Conservation (phyloP, 2,113 vertebrate species). For the Arothron firmamentum region DNA sequence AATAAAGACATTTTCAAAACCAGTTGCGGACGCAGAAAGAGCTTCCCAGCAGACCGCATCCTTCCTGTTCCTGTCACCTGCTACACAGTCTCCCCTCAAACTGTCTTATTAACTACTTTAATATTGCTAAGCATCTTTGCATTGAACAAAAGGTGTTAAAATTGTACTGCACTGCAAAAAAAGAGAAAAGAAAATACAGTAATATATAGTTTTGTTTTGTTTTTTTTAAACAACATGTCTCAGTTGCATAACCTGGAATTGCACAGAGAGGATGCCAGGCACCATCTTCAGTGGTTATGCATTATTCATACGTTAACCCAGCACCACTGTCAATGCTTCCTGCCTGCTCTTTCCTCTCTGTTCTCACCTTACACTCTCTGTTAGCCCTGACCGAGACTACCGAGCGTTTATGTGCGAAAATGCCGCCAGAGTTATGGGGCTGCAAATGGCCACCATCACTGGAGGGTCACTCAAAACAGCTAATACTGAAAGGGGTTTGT, state of each 20-base stretch:
- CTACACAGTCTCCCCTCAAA: conserved; percentile 2
- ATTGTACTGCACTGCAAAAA: too few relatives aligned
- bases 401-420: neutral
- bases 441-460: too few relatives aligned
- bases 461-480: neutral
- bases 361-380: conserved; percentile 47
- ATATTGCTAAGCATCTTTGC: too few relatives aligned
- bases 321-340: conserved; percentile 39
- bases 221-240: neutral
- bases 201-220: too few relatives aligned
- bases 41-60: conserved; percentile 5
- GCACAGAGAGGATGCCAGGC: too few relatives aligned
- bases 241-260: conserved; percentile 28
- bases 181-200: too few relatives aligned
- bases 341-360: conserved; percentile 24
- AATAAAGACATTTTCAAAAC: conserved; percentile 18
- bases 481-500: conserved; percentile 23
- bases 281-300: conserved; percentile 45
- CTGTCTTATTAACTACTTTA: too few relatives aligned
- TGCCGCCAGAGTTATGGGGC: too few relatives aligned
- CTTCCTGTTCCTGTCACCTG: conserved; percentile 20
- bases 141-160: too few relatives aligned
- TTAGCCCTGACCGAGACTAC: conserved; percentile 12
- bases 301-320: conserved; percentile 78
- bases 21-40: neutral